Conservation (phyloP, 2,888 invertebrate species). For the Melanostoma mellinum region DNA sequence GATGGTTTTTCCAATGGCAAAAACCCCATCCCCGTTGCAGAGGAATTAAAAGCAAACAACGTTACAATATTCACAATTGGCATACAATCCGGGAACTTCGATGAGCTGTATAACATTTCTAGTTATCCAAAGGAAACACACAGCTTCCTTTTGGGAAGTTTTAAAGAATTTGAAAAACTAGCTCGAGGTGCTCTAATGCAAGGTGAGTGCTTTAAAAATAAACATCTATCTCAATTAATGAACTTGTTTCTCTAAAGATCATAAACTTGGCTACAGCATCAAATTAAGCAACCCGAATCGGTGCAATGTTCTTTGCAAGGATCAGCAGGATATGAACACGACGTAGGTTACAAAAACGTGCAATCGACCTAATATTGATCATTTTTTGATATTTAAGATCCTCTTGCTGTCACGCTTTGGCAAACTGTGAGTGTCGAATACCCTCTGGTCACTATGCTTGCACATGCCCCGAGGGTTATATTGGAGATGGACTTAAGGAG, state of each 20-base stretch:
- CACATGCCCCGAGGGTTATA: slow-evolving; percentile 85
- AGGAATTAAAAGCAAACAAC: slow-evolving; percentile 83
- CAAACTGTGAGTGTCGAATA: slow-evolving; percentile 86
- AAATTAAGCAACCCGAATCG: slow-evolving; percentile 82
- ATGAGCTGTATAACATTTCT: slow-evolving; percentile 85
- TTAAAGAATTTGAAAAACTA: slow-evolving; percentile 87
- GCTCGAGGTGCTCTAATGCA: slow-evolving; percentile 87
- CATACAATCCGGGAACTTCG: slow-evolving; percentile 86
- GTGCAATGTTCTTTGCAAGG: slow-evolving; percentile 84
- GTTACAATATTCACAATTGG: slow-evolving; percentile 84
- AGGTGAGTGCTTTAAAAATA: slow-evolving; percentile 82
- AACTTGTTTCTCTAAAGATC: slow-evolving; percentile 81
- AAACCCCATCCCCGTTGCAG: slow-evolving; percentile 85
- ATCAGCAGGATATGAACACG: slow-evolving; percentile 12
- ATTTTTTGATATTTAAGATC: slow-evolving; percentile 53
- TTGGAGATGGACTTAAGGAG: slow-evolving; percentile 85
- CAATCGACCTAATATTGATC: not conserved
- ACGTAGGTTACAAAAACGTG: slow-evolving; percentile 31
- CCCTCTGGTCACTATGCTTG: slow-evolving; percentile 88
- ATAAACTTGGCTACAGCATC: slow-evolving; percentile 85
- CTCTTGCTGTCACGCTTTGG: slow-evolving; percentile 85
- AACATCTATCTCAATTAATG: not conserved
- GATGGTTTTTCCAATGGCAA: slow-evolving; percentile 89
- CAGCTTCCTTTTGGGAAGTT: slow-evolving; percentile 86
- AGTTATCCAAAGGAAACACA: slow-evolving; percentile 85